These are phyloP conservation scores for Glandiceps talaboti DNA, from an alignment of 53 echinoderm and acorn worm species.

Conservation along the genomic window DNA sequence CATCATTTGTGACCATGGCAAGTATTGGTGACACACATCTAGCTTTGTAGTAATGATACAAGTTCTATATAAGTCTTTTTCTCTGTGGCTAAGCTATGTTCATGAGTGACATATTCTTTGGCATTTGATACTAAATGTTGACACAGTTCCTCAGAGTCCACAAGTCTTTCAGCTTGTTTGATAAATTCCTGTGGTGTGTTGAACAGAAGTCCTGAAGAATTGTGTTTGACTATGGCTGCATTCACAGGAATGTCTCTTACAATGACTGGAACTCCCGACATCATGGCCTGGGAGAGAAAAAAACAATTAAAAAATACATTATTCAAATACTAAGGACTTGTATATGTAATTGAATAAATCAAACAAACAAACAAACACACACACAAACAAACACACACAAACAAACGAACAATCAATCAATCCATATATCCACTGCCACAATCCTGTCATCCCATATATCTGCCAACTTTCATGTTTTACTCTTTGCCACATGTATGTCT, in stretches of 20 bases:
- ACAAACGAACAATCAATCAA: no score
- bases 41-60: not conserved
- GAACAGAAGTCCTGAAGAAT: conserved; percentile 27
- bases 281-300: conserved; percentile 29
- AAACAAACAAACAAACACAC: no score
- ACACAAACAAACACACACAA: no score
- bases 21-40: no score
- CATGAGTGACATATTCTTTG: not conserved
- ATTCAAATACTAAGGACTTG: no score
- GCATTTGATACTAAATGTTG: not conserved
- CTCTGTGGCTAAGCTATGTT: not conserved
- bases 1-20: no score
- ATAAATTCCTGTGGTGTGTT: conserved; percentile 29
- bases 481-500: no score
- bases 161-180: not conserved
- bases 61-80: not conserved
- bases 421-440: no score
- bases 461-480: no score
- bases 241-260: conserved; percentile 39
- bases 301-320: not conserved
- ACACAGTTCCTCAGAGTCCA: not conserved
- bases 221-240: conserved; percentile 17
- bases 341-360: no score
- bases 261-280: conserved; percentile 32
- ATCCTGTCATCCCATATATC: no score